Base-by-base conservation (phyloP, 1,140 invertebrate genomes). In the Euborellia annulipes region DNA sequence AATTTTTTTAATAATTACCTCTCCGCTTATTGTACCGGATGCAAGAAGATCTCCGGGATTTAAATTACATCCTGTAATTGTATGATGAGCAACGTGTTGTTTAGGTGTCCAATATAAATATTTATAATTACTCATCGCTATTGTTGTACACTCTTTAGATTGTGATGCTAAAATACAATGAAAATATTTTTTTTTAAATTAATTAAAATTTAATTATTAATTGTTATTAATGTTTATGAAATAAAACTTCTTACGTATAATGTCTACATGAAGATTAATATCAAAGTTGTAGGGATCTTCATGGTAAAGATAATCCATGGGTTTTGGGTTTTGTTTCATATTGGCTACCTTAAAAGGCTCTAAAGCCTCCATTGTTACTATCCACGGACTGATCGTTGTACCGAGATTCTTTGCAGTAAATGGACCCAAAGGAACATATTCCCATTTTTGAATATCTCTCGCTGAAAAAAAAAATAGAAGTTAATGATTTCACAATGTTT, bases 391-490 rank as follows among this genome's bases (percentile, higher is more conserved):
- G 45, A 99, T 95, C 3, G 79, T 80, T 0, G 94, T 98, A 1
- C 86, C 92, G 42, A 98, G 68, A 69, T 90, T 97, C 65, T 99
- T 99, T 0, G 85, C 78, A 0, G 92, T 81, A 60, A 99, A 98
- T 8, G 95, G 95, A 2, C 94, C 95, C 13, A 99, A 67, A 0
- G 95, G 95, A 1, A 95, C 75, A 59, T 98, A 98, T 62, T 99
- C 95, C 93, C 94, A 98, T 58, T 95, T 95, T 62, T 98, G 95
- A 51, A 98, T 92, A 61, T 98, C 94, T 43, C 94, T 72, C 7
- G 93, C 92, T 89, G 58, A 47, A 66, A 60, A 40, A 50, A 55
- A 56, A 51, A 46, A 27, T n/a, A n/a, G n/a, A n/a, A n/a, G n/a
- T n/a, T n/a, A n/a, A n/a, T n/a, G n/a, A n/a, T n/a, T n/a, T n/a